Conservation (phyloP, 2,113 vertebrate species). For the Serinus canaria region DNA sequence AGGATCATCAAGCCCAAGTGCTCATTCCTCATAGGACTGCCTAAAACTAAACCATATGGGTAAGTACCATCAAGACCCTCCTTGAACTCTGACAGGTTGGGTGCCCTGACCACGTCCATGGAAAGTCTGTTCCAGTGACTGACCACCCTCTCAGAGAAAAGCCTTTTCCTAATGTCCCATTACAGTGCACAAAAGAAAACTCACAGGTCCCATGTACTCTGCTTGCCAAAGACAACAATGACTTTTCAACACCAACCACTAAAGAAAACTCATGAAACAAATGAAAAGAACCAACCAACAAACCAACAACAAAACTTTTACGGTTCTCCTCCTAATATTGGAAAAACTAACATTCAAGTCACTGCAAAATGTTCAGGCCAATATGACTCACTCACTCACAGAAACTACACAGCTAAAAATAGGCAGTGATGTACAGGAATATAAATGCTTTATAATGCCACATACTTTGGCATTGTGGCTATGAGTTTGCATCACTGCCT, state of each 20-base stretch:
- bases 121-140: background rate
- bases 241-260: background rate
- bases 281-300: background rate
- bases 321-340: background rate
- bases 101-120: background rate
- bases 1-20: background rate
- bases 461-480: constrained; percentile 31
- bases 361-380: constrained; percentile 5
- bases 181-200: background rate
- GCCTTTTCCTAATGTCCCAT: background rate
- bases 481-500: background rate
- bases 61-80: background rate
- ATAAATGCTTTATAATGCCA: constrained; percentile 21
- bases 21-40: background rate
- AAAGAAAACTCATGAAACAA: background rate
- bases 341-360: background rate
- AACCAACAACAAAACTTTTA: background rate
- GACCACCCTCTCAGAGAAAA: background rate
- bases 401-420: constrained; percentile 42
- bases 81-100: background rate
- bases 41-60: background rate
- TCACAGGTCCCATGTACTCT: background rate
- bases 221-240: background rate
- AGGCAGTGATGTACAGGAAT: constrained; percentile 27
- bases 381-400: constrained; percentile 47